A percentile compares a stretch with the other conserved stretches of the same genome.
phyloP scores from a whole-genome alignment of 2,113 vertebrate genomes.

The Gallinago media region DNA sequence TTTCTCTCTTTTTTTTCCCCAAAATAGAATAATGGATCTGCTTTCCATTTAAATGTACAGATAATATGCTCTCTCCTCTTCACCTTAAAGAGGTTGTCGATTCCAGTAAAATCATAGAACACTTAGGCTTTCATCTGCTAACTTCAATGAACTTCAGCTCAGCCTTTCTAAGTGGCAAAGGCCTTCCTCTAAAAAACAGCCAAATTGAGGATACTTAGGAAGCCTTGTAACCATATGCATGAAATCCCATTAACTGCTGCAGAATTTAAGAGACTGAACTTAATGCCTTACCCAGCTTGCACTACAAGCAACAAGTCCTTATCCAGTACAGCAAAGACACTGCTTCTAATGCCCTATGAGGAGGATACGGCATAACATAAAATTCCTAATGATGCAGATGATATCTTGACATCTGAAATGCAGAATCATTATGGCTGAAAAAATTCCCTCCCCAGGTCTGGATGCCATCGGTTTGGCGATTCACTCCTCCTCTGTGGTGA shows the following conservation, averaged over 20 bases:
- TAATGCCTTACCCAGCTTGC: neutral
- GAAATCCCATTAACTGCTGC: neutral
- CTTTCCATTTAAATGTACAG: neutral
- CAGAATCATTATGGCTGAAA: rapidly evolving
- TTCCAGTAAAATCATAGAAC: neutral
- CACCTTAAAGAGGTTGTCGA: neutral
- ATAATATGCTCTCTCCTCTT: neutral
- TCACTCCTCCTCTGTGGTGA: neutral
- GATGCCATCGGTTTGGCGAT: neutral
- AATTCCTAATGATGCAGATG: neutral
- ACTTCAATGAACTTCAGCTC: neutral
- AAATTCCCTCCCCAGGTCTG: neutral
- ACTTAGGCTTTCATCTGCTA: neutral
- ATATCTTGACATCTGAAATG: neutral
- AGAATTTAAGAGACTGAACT: neutral
- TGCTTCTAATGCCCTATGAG: neutral
- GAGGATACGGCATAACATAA: neutral
- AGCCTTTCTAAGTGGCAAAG: neutral
- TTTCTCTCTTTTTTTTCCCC: neutral
- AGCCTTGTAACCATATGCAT: neutral
- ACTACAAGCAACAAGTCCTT: neutral
- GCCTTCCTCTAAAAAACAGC: neutral
- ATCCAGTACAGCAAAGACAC: neutral
- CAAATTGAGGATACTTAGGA: neutral
- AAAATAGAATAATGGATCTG: neutral